Percentiles rank a stretch among this genome's conserved stretches.
These are phyloP conservation scores for Drosophila kanapiae DNA, from an alignment of 1,140 invertebrate species.

Conservation along the genomic window DNA sequence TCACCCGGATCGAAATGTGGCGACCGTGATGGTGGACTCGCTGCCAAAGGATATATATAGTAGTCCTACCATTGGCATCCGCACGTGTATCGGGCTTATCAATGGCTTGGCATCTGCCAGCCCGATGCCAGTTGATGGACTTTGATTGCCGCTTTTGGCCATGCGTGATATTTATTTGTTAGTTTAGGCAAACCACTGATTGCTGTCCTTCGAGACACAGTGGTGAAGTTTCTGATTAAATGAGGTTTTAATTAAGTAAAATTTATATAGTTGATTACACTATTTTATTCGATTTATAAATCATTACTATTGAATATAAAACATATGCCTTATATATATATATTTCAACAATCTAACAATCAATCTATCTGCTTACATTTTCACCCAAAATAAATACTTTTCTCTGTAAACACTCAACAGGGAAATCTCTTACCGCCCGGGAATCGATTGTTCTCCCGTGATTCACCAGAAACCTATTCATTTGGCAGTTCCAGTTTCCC, in stretches of 20 bases:
- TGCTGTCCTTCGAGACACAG: constrained; percentile 35
- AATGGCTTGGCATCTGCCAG: constrained; percentile 68
- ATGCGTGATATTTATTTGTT: constrained; percentile 84
- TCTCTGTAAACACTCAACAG: constrained; percentile 4
- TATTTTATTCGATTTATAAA: too few species aligned
- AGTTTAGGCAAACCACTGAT: constrained; percentile 79
- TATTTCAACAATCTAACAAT: not conserved
- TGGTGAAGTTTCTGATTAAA: not conserved
- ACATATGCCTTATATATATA: not conserved
- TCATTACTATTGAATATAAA: not conserved
- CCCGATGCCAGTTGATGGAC: constrained; percentile 68
- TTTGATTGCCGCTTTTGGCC: constrained; percentile 82
- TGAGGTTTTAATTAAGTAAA: not conserved
- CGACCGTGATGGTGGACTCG: constrained; percentile 48
- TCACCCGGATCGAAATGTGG: constrained; percentile 51
- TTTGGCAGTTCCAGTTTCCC: constrained; percentile 5
- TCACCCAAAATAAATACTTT: not conserved
- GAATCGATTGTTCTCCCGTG: constrained; percentile 3
- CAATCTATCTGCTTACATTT: too few species aligned
- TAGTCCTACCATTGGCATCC: constrained; percentile 18
- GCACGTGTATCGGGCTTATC: constrained; percentile 42
- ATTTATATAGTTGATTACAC: too few species aligned
- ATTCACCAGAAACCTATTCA: constrained; percentile 22
- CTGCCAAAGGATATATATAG: constrained; percentile 47
- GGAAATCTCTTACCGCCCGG: not conserved